These are phyloP conservation scores for Bovichtus variegatus DNA, from an alignment of 2,797 vertebrate species.

Conservation along the genomic window DNA sequence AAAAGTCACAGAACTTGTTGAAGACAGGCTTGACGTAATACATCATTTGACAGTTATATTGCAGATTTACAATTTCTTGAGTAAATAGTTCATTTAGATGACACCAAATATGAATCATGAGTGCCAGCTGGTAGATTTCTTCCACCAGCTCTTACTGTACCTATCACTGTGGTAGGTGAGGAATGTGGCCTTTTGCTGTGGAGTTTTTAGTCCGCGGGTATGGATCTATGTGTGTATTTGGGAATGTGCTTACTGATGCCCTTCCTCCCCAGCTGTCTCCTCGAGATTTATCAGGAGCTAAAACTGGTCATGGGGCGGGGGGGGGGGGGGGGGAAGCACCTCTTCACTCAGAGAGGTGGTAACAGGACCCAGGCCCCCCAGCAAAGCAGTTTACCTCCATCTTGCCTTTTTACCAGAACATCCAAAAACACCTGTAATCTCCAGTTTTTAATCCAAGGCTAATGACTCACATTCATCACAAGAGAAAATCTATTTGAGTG, in stretches of 20 bases:
- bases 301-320: constrained; percentile 61
- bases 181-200: constrained; percentile 65
- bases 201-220: constrained; percentile 69
- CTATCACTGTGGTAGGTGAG: constrained; percentile 40
- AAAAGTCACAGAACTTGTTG: neutral
- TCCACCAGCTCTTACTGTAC: constrained; percentile 26
- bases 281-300: constrained; percentile 83
- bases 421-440: constrained; percentile 66
- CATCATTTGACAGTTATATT: neutral
- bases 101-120: neutral
- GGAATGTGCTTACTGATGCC: constrained; percentile 83
- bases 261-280: constrained; percentile 81
- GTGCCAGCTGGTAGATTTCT: neutral
- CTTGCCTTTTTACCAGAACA: constrained; percentile 43
- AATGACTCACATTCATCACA: constrained; percentile 48
- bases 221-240: constrained; percentile 66
- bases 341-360: constrained; percentile 60
- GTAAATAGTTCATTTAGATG: neutral
- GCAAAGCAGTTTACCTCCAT: constrained; percentile 29
- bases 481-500: constrained; percentile 27
- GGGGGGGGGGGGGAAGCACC: constrained; percentile 44
- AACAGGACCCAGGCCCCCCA: constrained; percentile 71
- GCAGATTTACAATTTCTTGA: neutral
- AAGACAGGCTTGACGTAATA: neutral
- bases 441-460: constrained; percentile 47